A percentile compares a stretch with the other conserved stretches of the same genome.
phyloP scores from a whole-genome alignment of 2,113 vertebrate genomes.

The Hippocampus mohnikei region DNA sequence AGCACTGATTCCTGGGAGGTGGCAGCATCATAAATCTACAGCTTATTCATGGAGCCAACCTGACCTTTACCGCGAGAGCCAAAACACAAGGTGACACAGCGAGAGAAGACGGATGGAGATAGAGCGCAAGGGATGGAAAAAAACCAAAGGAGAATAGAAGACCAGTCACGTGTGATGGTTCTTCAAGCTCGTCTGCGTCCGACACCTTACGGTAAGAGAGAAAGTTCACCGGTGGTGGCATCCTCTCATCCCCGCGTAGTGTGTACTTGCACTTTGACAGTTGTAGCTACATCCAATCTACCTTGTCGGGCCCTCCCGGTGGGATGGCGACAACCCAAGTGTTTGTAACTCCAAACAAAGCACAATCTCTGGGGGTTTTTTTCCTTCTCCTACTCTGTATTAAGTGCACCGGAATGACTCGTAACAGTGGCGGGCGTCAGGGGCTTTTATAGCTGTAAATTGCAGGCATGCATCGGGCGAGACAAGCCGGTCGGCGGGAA shows the following conservation, averaged over 20 bases:
- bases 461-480: slow-evolving; percentile 55
- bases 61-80: slow-evolving; percentile 66
- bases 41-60: slow-evolving; percentile 66
- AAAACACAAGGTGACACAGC: slow-evolving; percentile 15
- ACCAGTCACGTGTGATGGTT: slow-evolving; percentile 38
- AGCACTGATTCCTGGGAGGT: slow-evolving; percentile 62
- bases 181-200: slow-evolving; percentile 46
- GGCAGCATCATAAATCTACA: slow-evolving; percentile 73
- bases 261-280: slow-evolving; percentile 41
- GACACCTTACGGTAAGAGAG: slow-evolving; percentile 38
- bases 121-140: slow-evolving; percentile 20
- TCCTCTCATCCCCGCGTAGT: slow-evolving; percentile 42
- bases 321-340: slow-evolving; percentile 43
- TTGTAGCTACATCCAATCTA: slow-evolving; percentile 47
- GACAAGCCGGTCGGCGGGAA: slow-evolving; percentile 43
- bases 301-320: slow-evolving; percentile 48
- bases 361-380: slow-evolving; percentile 7
- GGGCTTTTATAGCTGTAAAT: slow-evolving; percentile 57
- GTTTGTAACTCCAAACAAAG: slow-evolving; percentile 36
- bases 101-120: slow-evolving; percentile 10
- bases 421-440: slow-evolving; percentile 52
- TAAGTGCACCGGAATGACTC: slow-evolving; percentile 53
- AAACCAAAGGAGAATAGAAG: slow-evolving; percentile 32
- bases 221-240: slow-evolving; percentile 56
- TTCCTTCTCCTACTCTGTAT: slow-evolving; percentile 40